Base-by-base conservation (phyloP, 2,113 vertebrate genomes). In the Rynchops niger region DNA sequence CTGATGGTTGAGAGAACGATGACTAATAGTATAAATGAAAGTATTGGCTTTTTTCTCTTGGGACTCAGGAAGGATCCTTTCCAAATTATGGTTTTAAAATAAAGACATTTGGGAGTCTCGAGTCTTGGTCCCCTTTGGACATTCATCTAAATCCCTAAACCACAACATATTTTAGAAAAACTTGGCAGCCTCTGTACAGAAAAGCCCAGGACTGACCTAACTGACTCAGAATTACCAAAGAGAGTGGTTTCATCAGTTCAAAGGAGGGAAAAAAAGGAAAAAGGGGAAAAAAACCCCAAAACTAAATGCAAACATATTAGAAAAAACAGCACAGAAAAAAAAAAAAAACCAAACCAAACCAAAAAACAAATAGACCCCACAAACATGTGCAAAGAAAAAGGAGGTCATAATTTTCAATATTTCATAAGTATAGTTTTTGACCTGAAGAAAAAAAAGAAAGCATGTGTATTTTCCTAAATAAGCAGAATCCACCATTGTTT, bases 11-110 rank as follows among this genome's bases (percentile, higher is more conserved):
- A 69, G 7, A 63, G 25, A 86, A 90, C 29, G 32, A 90, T 92
- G 49, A 90, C 66, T 93, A 89, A 83, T 23, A 50, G 27, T 34
- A 78, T 53, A 96, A 93, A 83, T 62, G 34, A 72, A 95, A 93
- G 40, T 34, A 95, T 3, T 93, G 76, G 3, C 2, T 63, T 70
- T 88, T 86, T 82, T 66, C 88, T 89, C 78, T 65, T 29, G 55
- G 40, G 47, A 94, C 16, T 63, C 62, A 83, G 30, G 55, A 87
- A 65, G 16, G 25, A 62, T 88, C 23, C 38, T 26, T 81, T 94
- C 85, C 34, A 95, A 92, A 90, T 85, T 74, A 90, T 16, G 14
- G 74, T 79, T 96, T 94, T 73, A 96, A 95, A 82, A 84, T 96
- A 88, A 95, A 95, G 86, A 88, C 58, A 88, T 92, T 82, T 93